Conservation (phyloP, 2,888 invertebrate genomes). For the Rapana venosa region DNA sequence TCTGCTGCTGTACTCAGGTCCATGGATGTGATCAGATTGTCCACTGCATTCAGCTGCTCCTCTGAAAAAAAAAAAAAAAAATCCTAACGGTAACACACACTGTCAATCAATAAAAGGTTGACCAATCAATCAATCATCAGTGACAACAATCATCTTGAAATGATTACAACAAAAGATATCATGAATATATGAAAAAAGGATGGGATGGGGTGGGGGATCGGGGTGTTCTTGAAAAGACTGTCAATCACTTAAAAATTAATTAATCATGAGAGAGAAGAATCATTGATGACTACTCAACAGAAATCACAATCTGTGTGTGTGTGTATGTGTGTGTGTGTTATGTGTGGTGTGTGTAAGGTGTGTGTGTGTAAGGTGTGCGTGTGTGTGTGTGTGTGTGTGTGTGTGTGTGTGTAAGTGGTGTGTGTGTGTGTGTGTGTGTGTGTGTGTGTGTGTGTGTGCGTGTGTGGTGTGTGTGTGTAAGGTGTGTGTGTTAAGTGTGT, state of each 20-base stretch:
- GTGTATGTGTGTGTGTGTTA: neutral
- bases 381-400: neutral
- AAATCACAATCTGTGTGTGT: neutral
- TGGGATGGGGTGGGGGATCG: no score
- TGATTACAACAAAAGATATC: no score
- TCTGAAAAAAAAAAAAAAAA: slow-evolving; percentile 4
- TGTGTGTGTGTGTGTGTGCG: neutral
- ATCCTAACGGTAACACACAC: neutral
- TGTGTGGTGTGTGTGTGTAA: neutral
- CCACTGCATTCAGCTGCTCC: slow-evolving; percentile 83
- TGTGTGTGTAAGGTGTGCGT: no score
- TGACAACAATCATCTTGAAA: no score
- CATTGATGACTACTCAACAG: no score
- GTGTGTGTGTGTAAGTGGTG: no score
- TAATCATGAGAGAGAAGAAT: no score
- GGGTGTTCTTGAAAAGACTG: no score
- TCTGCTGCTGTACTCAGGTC: slow-evolving; percentile 80
- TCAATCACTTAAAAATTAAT: no score
- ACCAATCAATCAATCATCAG: no score
- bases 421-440: neutral
- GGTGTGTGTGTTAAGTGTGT: neutral
- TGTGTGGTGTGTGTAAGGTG: no score
- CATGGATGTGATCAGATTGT: slow-evolving; percentile 85
- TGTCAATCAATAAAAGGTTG: neutral
- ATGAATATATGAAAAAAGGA: no score